Evolutionary conservation across 2,113 vertebrate species (phyloP), one percentile per base, ranked within the genome.

Genomic region (Scytalopus superciliaris): DNA sequence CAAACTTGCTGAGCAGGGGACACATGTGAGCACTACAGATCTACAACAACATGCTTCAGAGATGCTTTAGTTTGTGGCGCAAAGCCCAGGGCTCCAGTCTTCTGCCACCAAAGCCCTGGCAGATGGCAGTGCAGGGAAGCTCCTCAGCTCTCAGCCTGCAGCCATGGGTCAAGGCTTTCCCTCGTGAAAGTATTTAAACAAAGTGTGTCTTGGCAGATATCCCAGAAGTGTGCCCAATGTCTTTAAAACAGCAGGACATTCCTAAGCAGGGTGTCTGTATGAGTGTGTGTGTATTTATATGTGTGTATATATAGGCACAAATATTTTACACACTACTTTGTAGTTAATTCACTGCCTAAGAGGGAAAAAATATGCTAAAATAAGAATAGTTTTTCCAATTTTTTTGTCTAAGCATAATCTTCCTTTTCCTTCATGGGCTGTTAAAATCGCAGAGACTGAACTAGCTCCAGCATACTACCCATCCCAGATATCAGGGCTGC

Each of bases 31-130:
- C 21, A 69, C 14, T 7, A 15, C 13, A 53, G 53, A 47, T 37
- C 25, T 68, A 15, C 0, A 0, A 14, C 9, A 23, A 10, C 3
- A 7, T 37, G 7, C 17, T 67, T 72, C 13, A 17, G 31, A 35
- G 33, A 45, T n/a, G 50, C 2, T 5, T 7, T 55, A 12, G 7
- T 14, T 22, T 35, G 44, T 60, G 67, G 14, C 28, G 12, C 28
- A 49, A 31, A 53, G 30, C 24, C 24, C 6, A 5, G 21, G 6
- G 17, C 28, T 70, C 19, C 68, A 70, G 40, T 3, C 40, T 18
- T 50, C n/a, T 74, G 30, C 35, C 16, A 50, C 52, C 14, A 8
- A 9, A 50, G 22, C 37, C 63, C 17, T n/a, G n/a, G 42, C 50
- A 69, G 50, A n/a, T 1, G 44, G 39, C 17, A 55, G 42, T 2